Percentiles rank a stretch among this genome's conserved stretches.
These are phyloP conservation scores for Lophius americanus DNA, from an alignment of 2,797 vertebrate genomes.

Conservation along the genomic window DNA sequence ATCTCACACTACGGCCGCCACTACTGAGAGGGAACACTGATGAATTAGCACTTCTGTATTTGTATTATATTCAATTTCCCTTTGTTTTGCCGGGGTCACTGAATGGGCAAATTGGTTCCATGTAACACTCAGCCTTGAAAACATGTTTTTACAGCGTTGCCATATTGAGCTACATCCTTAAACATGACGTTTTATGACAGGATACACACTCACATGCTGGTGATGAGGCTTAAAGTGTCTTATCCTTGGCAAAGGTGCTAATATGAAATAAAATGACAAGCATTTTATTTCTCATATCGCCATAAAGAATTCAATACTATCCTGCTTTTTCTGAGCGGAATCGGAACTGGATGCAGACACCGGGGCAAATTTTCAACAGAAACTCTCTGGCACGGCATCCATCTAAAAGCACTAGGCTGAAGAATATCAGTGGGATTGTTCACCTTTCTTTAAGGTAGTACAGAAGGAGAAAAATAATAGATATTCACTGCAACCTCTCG, in stretches of 20 bases:
- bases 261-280: conserved; percentile 8
- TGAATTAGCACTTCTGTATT: conserved; percentile 64
- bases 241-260: conserved; percentile 10
- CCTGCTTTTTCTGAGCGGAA: conserved; percentile 26
- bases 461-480: conserved; percentile 44
- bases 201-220: not conserved
- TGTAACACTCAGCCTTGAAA: conserved; percentile 27
- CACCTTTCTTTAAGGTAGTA: conserved; percentile 50
- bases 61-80: conserved; percentile 64
- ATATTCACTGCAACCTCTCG: conserved; percentile 42
- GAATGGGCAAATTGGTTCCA: conserved; percentile 39
- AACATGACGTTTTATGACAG: conserved; percentile 8
- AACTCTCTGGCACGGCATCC: conserved; percentile 43
- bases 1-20: conserved; percentile 27
- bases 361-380: conserved; percentile 40
- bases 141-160: conserved; percentile 16
- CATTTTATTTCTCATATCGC: not conserved
- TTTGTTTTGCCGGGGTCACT: conserved; percentile 65
- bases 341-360: conserved; percentile 49
- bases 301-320: conserved; percentile 35
- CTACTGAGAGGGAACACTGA: conserved; percentile 49
- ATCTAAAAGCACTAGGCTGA: conserved; percentile 62
- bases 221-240: conserved; percentile 9
- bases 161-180: not conserved
- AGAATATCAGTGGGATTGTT: conserved; percentile 61